Evolutionary conservation across 2,113 vertebrate species (phyloP), one percentile per base, ranked within the genome.

Genomic region (Miniopterus natalensis): DNA sequence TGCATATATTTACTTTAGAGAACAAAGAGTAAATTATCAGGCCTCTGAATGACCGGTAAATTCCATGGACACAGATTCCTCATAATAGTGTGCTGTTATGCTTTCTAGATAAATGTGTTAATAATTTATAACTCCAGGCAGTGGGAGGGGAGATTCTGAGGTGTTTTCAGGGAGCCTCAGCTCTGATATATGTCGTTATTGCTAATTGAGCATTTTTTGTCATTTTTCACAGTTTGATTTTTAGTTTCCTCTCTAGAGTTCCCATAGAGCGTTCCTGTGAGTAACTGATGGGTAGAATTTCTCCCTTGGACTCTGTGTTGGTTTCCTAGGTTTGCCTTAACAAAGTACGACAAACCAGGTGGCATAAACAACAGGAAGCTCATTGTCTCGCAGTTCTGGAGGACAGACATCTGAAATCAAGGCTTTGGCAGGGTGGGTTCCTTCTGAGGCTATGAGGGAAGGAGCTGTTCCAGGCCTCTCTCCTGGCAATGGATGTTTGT

Each of bases 31-130:
- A 94, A 98, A 94, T 95, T 95, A 92, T 97, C 84, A 96, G 96
- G 74, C 63, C 88, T 79, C 80, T 4, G 49, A 94, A 97, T 95
- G 92, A 88, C 92, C 57, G 83, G 95, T 79, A 96, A 93, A 97
- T 96, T 96, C 87, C 96, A 86, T 0, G 84, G 94, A 85, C 83
- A 95, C 47, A 95, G 93, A 97, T 97, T 96, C 96, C 74, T 97
- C 96, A 74, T 94, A 97, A 93, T 31, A 97, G 75, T 90, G 75
- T 51, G 74, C 55, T 91, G 90, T 95, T 97, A 93, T 47, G 71
- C 78, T 97, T 97, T 93, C 91, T 94, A 98, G 97, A 97, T 57
- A 97, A 98, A 98, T 96, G 89, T 98, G 96, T 95, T 97, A 97
- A 97, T 96, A 96, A 98, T 97, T 98, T 98, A 95, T 93, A 98